These are phyloP conservation scores for Andinoacara biseriatus DNA, from an alignment of 2,113 vertebrate species.

Conservation along the genomic window DNA sequence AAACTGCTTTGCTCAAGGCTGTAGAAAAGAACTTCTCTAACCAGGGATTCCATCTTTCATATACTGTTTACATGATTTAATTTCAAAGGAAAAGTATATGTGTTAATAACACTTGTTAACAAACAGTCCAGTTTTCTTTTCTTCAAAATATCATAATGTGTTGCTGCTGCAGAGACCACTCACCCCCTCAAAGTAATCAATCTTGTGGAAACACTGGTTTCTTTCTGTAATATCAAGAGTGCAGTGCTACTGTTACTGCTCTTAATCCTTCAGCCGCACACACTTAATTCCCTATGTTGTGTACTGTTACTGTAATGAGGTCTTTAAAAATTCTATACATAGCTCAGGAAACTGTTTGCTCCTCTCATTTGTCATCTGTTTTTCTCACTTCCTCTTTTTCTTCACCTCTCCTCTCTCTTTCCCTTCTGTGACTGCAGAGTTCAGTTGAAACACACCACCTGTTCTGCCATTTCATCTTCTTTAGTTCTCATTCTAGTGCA, in stretches of 20 bases:
- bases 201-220: background rate
- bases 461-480: background rate
- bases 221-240: background rate
- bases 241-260: slow-evolving; percentile 4
- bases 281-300: slow-evolving; percentile 7
- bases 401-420: slow-evolving; percentile 5
- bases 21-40: background rate
- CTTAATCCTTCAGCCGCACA: background rate
- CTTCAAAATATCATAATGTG: background rate
- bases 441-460: slow-evolving; percentile 19
- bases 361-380: slow-evolving; percentile 36
- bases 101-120: background rate
- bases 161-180: background rate
- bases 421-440: slow-evolving; percentile 16
- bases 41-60: background rate
- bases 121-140: background rate
- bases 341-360: slow-evolving; percentile 33
- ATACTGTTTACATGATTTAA: background rate
- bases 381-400: slow-evolving; percentile 16
- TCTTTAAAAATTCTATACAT: slow-evolving; percentile 36
- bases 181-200: background rate
- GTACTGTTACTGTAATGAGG: slow-evolving; percentile 18
- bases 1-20: background rate
- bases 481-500: slow-evolving; percentile 15
- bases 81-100: background rate